Percentiles rank a stretch among this genome's conserved stretches.
Evolutionary conservation across 2,113 vertebrate species (phyloP).

Genomic region (Odocoileus virginianus): DNA sequence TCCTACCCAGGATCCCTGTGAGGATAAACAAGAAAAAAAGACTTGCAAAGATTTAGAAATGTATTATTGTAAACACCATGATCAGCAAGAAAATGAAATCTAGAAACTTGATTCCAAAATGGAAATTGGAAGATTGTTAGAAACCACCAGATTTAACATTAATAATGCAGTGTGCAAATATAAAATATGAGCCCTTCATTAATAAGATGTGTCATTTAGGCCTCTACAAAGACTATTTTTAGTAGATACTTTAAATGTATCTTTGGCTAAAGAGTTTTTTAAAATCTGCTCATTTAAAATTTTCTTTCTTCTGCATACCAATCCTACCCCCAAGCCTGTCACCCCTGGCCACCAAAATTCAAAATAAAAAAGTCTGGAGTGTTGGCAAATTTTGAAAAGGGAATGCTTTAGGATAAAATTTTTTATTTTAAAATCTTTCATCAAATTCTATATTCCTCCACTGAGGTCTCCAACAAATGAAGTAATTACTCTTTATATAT

Average conservation of each 20-base stretch:
- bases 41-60: not conserved
- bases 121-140: not conserved
- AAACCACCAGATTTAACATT: not conserved
- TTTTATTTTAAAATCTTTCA: slow-evolving; percentile 60
- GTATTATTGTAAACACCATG: not conserved
- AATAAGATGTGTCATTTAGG: not conserved
- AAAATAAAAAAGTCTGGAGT: not conserved
- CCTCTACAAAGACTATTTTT: not conserved
- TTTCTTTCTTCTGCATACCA: not conserved
- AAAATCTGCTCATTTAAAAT: not conserved
- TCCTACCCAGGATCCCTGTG: not conserved
- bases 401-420: slow-evolving; percentile 43
- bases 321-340: not conserved
- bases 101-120: not conserved
- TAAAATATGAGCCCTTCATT: not conserved
- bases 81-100: slow-evolving; percentile 32
- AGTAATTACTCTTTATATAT: slow-evolving; percentile 69
- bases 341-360: not conserved
- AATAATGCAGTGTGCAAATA: not conserved
- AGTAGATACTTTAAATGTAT: not conserved
- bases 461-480: slow-evolving; percentile 55
- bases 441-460: slow-evolving; percentile 34
- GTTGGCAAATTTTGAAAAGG: slow-evolving; percentile 48
- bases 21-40: not conserved
- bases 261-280: not conserved